Evolutionary conservation across 2,888 invertebrate species (phyloP), one percentile per base, ranked within the genome.

Genomic region (Tolmerus cingulatus): DNA sequence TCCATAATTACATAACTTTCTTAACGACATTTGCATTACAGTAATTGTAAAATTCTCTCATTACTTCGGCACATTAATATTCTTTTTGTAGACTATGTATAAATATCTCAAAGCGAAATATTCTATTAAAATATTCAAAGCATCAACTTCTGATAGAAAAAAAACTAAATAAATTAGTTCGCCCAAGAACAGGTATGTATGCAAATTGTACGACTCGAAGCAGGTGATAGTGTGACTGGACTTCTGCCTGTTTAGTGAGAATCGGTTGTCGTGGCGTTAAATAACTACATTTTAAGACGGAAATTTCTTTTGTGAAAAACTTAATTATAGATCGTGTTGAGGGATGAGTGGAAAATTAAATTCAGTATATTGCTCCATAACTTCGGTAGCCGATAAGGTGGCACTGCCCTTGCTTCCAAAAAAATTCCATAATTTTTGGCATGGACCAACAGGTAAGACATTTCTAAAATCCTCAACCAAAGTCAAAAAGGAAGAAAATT

Each of bases 331-430:
- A 23, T 27, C 27, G 40, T 40, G 40, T 40, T 57, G 3, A 57
- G 19, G 57, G 8, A 85, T 85, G 85, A 74, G 74, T 85, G 85
- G 85, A 12, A 85, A 55, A 43, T 34, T 88, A 19, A 87, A 77
- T 86, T 55, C 76, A 77, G 14, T 86, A n/a, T 88, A 88, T 30
- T 27, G 23, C 8, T 84, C 55, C 30, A 40, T 82, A 7, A 76
- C 74, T 37, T 14, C 27, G 8, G 12, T 14, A 9, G 74, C 87
- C 76, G 88, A 88, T 77, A 87, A 86, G 14, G 34, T 12, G 4
- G 1, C 86, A 9, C n/a, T 88, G 1, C 88, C 88, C 9, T 30
- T 88, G 7, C 12, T 88, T 40, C 88, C 88, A n/a, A 57, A 40
- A 46, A 37, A 66, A 34, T 2, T 86, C 5, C 87, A 88, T 74